Percentiles rank a stretch among this genome's conserved stretches.
Evolutionary conservation across 2,113 vertebrate species (phyloP).

Genomic region (Indri indri): DNA sequence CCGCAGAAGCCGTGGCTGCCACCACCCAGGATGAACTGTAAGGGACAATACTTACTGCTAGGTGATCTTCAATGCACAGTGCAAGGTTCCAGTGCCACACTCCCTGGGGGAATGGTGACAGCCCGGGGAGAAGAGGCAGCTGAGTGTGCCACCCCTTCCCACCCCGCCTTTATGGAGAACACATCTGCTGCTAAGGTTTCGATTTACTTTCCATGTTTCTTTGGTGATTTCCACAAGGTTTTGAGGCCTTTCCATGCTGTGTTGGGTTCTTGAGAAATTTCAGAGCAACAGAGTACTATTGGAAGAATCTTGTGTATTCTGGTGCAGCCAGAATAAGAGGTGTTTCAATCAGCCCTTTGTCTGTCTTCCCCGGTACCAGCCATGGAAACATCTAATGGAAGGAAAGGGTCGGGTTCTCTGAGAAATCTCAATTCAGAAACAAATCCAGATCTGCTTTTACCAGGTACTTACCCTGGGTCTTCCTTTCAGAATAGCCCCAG

Average conservation of each 20-base stretch:
- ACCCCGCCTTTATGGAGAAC: too few relatives aligned
- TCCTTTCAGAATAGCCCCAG: neutral
- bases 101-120: neutral
- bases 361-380: neutral
- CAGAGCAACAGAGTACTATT: accelerated
- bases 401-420: neutral
- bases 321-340: neutral
- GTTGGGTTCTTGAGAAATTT: neutral
- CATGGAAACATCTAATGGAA: neutral
- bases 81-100: neutral
- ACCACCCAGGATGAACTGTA: too few relatives aligned
- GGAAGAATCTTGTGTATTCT: neutral
- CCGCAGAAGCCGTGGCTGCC: neutral
- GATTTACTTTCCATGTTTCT: neutral
- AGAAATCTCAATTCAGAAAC: neutral
- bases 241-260: neutral
- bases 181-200: neutral
- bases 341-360: neutral
- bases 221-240: neutral
- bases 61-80: neutral
- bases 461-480: neutral
- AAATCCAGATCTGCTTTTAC: neutral
- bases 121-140: neutral
- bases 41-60: accelerated
- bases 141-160: too few relatives aligned